Evolutionary conservation across 2,888 invertebrate genomes (phyloP), one percentile per base, ranked within the genome.

Genomic region (Noctuana brunneofusca): DNA sequence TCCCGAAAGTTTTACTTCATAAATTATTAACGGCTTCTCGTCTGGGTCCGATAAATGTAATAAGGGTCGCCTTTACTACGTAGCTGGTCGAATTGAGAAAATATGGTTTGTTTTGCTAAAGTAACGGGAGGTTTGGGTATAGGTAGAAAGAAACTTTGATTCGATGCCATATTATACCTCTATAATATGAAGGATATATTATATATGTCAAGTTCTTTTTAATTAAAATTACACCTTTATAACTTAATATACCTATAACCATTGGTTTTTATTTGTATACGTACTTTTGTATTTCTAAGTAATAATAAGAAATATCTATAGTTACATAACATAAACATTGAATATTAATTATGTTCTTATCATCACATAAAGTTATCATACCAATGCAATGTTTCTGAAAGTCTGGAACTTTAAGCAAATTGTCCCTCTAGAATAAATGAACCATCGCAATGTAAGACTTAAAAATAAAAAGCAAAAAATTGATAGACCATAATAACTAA

Each of bases 21-120:
- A 72, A 77, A 83, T 77, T 78, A 82, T 82, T 76, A 74, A 76
- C 70, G 73, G 66, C 66, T 48, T 63, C 52, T 16, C 58, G 58
- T 58, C 41, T 24, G 43, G 50, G 65, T 68, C 73, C 48, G 38
- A 46, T 48, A 58, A 69, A 74, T 72, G 69, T 66, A 66, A 68
- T 71, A 73, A 75, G 66, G 69, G 69, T 66, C 65, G 18, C 65
- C 66, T 68, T 11, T 41, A 22, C 38, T 41, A 27, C 27, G 9
- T 20, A n/a, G 22, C 11, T 30, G 46, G 11, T 46, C 27, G n/a
- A 27, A 58, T 52, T 20, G 27, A 18, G 11, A 41, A 58, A 52
- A 30, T 41, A 58, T 49, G 49, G 50, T 41, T 50, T 50, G 38
- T 49, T 58, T 58, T 35, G 22, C 2, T 2, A 8, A 41, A 41